Evolutionary conservation across 2,113 vertebrate genomes (phyloP).

Genomic region (Xenus cinereus): DNA sequence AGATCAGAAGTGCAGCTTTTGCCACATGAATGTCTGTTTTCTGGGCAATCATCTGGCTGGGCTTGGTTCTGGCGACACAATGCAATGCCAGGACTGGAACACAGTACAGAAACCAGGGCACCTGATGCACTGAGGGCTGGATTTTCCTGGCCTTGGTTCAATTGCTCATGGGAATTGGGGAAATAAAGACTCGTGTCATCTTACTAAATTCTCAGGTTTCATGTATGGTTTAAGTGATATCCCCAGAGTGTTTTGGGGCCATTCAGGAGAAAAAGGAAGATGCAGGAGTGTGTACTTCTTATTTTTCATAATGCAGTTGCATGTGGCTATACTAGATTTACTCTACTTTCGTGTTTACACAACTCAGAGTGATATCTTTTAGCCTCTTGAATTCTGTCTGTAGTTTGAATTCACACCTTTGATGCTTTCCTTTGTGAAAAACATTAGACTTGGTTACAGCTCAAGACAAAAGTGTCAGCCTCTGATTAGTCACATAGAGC

Average conservation of each 20-base stretch:
- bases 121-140: not conserved
- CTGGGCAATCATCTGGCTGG: not conserved
- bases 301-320: not conserved
- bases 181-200: not conserved
- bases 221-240: not conserved
- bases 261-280: not conserved
- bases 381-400: not conserved
- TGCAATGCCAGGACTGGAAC: not conserved
- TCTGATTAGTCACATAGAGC: not conserved
- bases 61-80: not conserved
- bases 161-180: not conserved
- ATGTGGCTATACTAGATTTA: not conserved
- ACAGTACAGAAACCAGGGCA: not conserved
- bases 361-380: not conserved
- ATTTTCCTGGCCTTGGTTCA: not conserved
- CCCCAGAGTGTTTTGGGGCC: not conserved
- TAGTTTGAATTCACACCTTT: not conserved
- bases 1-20: not conserved
- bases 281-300: not conserved
- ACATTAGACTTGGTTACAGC: not conserved
- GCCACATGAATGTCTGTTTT: not conserved
- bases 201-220: not conserved
- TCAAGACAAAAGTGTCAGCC: not conserved
- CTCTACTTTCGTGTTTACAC: not conserved
- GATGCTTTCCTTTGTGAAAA: not conserved